Base-by-base conservation (phyloP, 2,888 invertebrate genomes). In the Boloria selene region DNA sequence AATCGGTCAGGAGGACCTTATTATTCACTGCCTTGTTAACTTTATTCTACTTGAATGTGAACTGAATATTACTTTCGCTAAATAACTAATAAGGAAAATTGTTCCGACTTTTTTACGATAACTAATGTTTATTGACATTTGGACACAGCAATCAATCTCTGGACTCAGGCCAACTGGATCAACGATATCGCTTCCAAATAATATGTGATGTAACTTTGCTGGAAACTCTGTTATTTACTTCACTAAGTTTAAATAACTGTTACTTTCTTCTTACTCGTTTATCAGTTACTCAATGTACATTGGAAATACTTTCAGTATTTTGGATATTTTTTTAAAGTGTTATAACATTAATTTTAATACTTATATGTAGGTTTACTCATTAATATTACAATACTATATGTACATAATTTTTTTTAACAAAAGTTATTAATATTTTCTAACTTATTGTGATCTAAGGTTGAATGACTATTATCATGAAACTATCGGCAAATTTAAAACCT, bases 111-210 rank as follows among this genome's bases (percentile, higher is more conserved):
- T 38, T 38, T 38, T 38, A 38, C 13, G 69, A 63, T 62, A 65
- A 65, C 78, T 76, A 81, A 81, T 79, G 78, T 78, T 74, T 78
- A 85, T 85, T 84, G 88, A 84, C 87, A 84, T 86, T 86, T 80
- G 73, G 74, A 76, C 73, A 73, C 79, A 78, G 77, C 82, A 79
- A 85, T 84, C 77, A 78, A 82, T 86, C 81, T 82, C 84, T 87
- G 88, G 86, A 80, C 56, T 13, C 17, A 51, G 70, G 84, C 87
- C 88, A 88, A 67, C 49, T 61, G 67, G 66, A 61, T 67, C 69
- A 69, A 69, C 71, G 69, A 59, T 68, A 61, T 64, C 53, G 54
- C 54, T 63, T 62, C 61, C 70, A 70, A 72, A 70, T 61, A 52
- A 16, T 49, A 38, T 59, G 51, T 72, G 61, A 72, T 65, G 67